Base-by-base conservation (phyloP, 2,888 invertebrate genomes). In the Hirtodrosophila histrioides region DNA sequence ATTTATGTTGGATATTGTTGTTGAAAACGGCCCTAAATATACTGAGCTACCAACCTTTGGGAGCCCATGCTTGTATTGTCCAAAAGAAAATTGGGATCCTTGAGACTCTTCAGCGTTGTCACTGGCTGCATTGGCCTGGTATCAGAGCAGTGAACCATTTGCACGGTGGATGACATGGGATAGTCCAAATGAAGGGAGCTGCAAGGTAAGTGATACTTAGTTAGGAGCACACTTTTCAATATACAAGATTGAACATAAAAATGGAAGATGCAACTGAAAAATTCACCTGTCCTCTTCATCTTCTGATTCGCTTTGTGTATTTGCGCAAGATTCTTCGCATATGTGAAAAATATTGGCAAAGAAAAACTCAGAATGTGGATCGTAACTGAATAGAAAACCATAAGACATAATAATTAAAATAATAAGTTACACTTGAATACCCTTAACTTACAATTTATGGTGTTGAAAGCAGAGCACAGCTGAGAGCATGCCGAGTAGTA, bases 401-500 rank as follows among this genome's bases (percentile, higher is more conserved):
- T 35, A n/a, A n/a, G 27, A 63, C 60, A 60, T 6, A 50, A 40
- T 46, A 31, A 24, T 12, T 48, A 50, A 64, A 55, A 23, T 27
- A 37, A 24, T 9, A 7, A 41, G 9, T 27, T n/a, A n/a, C 40
- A 45, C 37, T 37, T 37, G 12, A 27, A 27, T 50, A 27, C 31
- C 37, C 3, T 39, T 62, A 85, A 94, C 96, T 95, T 91, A 96
- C 96, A 95, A 93, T 88, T 95, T 94, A 72, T 95, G 95, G 83
- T 95, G 95, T 75, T 95, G 94, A 75, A 96, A 94, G 90, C 96
- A 96, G 9, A 96, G 92, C 0, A 95, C 94, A 2, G 95, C 93
- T 0, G 96, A 95, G 2, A 96, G 90, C 6, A 95, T 92, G 3
- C 94, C 93, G 1, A 94, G 93, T 1, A 96, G 91, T 12, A 95